Evolutionary conservation across 2,113 vertebrate species (phyloP), one percentile per base, ranked within the genome.

Genomic region (Dendrocopos noguchii): DNA sequence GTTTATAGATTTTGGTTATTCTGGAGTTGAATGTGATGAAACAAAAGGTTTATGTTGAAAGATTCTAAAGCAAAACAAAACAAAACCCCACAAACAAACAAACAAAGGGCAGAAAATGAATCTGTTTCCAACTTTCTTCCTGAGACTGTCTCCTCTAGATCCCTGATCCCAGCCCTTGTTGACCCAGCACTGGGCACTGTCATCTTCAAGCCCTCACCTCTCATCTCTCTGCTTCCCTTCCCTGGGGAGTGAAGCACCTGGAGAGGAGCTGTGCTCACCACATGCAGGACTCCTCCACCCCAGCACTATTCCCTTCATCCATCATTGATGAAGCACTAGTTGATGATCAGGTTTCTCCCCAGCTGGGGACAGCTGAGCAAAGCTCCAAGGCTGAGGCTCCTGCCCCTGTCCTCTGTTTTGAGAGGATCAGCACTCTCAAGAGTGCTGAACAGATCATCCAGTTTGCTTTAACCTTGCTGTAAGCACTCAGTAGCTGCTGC

Each of bases 401-500:
- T 74, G 73, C 34, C n/a, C 39, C 65, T 16, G 22, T 50, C 67
- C 90, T 82, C 47, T 71, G 50, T 74, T 93, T 79, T 50, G 61
- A 67, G 59, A 91, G 36, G 56, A 78, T 80, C 88, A 89, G 75
- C 88, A 67, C 46, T 89, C 84, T 70, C 60, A 2, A 42, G 77
- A 15, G 39, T 70, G 91, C 31, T 0, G 9, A 85, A 56, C 36
- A 31, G 59, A 94, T 36, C 80, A 76, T 83, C 87, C 88, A 34
- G 52, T 74, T 75, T 84, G 76, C 80, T 85, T 87, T 94, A 87
- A 95, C 95, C 91, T 95, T 97, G 93, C 88, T 94, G 52, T 57
- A 61, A 86, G 86, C 15, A 0, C 61, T 76, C 9, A 0, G 15
- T 34, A 39, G 29, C 84, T 90, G 86, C 88, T 55, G 84, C 36